Percentiles rank a stretch among this genome's conserved stretches.
phyloP scores from a whole-genome alignment of 92 coral and sea anemone species.

The Parazoanthus swiftii region DNA sequence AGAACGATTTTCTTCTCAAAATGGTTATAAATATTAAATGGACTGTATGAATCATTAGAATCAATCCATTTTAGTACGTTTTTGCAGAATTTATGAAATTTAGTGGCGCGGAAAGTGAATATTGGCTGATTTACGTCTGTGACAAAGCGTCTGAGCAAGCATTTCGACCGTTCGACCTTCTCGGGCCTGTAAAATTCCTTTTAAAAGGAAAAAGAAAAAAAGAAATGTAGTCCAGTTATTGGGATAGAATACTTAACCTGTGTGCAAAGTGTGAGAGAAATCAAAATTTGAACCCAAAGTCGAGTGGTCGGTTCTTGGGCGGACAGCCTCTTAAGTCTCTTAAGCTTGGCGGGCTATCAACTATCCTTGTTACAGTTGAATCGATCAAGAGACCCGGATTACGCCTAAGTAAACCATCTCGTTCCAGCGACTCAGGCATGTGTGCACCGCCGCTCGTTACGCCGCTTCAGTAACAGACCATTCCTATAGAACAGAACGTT shows the following conservation, averaged over 20 bases:
- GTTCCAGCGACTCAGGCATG: too few relatives aligned
- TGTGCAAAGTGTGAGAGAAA: neutral
- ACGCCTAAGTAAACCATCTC: too few relatives aligned
- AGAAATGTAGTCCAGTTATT: neutral
- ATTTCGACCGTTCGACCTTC: conserved; percentile 8
- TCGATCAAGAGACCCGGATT: too few relatives aligned
- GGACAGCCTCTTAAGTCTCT: conserved; percentile 2
- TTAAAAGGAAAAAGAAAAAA: neutral
- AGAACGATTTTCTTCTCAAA: neutral
- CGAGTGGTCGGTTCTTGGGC: neutral
- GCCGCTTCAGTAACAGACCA: too few relatives aligned
- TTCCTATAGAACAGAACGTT: too few relatives aligned
- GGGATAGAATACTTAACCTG: neutral
- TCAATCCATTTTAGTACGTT: neutral
- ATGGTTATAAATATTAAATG: neutral
- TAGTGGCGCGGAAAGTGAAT: neutral
- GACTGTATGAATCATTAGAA: neutral
- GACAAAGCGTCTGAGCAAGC: conserved; percentile 7
- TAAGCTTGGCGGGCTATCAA: too few relatives aligned
- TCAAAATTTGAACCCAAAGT: too few relatives aligned
- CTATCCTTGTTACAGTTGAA: too few relatives aligned
- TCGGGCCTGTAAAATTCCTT: neutral
- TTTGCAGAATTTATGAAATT: neutral
- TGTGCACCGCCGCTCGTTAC: too few relatives aligned
- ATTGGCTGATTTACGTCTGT: conserved; percentile 8